Percentiles rank a stretch among this genome's conserved stretches.
Evolutionary conservation across 2,113 vertebrate species (phyloP).

Genomic region (Verasper variegatus): DNA sequence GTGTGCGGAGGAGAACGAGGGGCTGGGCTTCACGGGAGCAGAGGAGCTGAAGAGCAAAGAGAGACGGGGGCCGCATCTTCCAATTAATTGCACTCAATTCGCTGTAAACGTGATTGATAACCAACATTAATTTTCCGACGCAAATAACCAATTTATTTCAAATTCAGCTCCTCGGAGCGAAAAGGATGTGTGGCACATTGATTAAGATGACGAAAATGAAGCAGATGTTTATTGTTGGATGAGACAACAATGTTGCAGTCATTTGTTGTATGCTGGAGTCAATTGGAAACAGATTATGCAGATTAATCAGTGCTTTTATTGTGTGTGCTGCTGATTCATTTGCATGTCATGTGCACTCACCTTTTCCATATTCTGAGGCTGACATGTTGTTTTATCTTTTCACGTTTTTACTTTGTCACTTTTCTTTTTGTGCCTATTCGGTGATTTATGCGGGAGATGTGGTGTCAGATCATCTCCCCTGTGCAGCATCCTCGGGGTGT

Average conservation of each 20-base stretch:
- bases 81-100: conserved; percentile 65
- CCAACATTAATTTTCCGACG: conserved; percentile 50
- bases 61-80: conserved; percentile 20
- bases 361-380: not conserved
- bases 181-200: conserved; percentile 17
- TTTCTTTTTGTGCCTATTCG: not conserved
- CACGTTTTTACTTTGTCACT: not conserved
- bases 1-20: conserved; percentile 37
- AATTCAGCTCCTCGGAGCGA: conserved; percentile 23
- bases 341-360: not conserved
- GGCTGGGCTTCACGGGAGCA: conserved; percentile 46
- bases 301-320: not conserved
- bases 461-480: not conserved
- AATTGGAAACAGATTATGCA: not conserved
- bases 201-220: conserved; percentile 36
- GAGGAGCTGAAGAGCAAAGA: not conserved
- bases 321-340: not conserved
- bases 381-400: too few relatives aligned
- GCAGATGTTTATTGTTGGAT: conserved; percentile 40
- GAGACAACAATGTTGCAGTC: conserved; percentile 4
- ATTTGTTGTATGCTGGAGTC: not conserved
- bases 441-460: too few relatives aligned
- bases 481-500: too few relatives aligned
- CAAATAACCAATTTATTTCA: conserved; percentile 56
- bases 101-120: conserved; percentile 69